Percentiles rank a stretch among this genome's conserved stretches.
These are phyloP conservation scores for Lingula anatina DNA, from an alignment of 2,888 invertebrate species.

Conservation along the genomic window DNA sequence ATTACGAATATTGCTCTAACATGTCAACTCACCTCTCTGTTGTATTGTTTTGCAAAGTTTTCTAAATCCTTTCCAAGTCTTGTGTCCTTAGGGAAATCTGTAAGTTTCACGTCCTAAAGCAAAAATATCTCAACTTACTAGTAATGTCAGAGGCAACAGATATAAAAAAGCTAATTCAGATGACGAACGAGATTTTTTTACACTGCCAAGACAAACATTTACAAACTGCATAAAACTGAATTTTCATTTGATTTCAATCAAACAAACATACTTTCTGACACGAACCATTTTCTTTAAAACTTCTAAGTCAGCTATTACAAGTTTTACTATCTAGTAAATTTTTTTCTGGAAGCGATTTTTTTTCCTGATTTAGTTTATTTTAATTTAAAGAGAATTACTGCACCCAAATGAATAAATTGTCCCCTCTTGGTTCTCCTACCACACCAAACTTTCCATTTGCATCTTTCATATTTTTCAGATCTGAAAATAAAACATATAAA, in stretches of 20 bases:
- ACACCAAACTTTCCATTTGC: conserved; percentile 30
- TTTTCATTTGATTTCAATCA: too few species aligned
- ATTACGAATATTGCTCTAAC: too few species aligned
- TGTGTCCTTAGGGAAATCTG: conserved; percentile 27
- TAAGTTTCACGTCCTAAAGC: conserved; percentile 34
- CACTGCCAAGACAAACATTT: not conserved
- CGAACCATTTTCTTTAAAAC: too few species aligned
- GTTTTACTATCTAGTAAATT: not conserved
- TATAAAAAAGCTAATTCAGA: too few species aligned
- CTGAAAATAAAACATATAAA: conserved; percentile 27
- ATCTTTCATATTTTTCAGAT: conserved; percentile 27
- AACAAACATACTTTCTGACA: too few species aligned
- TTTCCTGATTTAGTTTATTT: too few species aligned
- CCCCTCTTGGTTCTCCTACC: conserved; percentile 25
- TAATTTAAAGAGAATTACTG: too few species aligned
- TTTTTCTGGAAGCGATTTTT: too few species aligned
- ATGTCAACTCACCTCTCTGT: conserved; percentile 23
- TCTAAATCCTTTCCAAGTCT: conserved; percentile 31
- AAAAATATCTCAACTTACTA: too few species aligned
- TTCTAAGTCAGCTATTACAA: not conserved
- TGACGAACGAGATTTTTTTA: not conserved
- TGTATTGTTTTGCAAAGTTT: conserved; percentile 23
- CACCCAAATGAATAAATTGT: conserved; percentile 43
- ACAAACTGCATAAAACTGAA: not conserved
- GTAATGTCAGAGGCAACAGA: too few species aligned